Percentiles rank a stretch among this genome's conserved stretches.
Conservation (phyloP, 2,888 invertebrate species). For the Pseudolycoriella hygida region DNA sequence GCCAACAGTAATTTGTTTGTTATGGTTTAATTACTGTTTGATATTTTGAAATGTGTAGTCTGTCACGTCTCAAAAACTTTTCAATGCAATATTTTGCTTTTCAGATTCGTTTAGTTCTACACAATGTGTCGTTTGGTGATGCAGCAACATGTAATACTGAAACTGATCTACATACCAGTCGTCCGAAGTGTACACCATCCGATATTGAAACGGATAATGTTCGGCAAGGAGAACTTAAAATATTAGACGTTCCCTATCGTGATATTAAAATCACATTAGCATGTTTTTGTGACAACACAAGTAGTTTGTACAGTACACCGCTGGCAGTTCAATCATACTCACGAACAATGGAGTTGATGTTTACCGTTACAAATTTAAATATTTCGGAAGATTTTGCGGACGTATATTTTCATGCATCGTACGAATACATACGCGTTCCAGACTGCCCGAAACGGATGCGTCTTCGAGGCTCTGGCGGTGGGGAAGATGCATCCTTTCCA, state of each 20-base stretch:
- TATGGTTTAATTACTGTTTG: too few relatives aligned
- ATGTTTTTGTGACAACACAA: slow-evolving; percentile 62
- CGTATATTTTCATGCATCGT: slow-evolving; percentile 57
- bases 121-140: slow-evolving; percentile 56
- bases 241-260: slow-evolving; percentile 49
- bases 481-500: slow-evolving; percentile 44
- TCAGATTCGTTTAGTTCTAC: slow-evolving; percentile 35
- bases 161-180: slow-evolving; percentile 51
- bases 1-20: too few relatives aligned
- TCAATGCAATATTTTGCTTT: too few relatives aligned
- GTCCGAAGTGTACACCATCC: slow-evolving; percentile 37
- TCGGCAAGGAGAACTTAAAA: slow-evolving; percentile 35
- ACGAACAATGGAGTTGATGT: slow-evolving; percentile 54
- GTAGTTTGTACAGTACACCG: slow-evolving; percentile 37
- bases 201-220: slow-evolving; percentile 18
- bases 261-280: slow-evolving; percentile 50
- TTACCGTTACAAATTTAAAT: slow-evolving; percentile 52
- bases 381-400: slow-evolving; percentile 68
- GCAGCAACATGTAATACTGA: slow-evolving; percentile 47
- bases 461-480: slow-evolving; percentile 45
- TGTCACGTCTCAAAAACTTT: too few relatives aligned
- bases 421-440: slow-evolving; percentile 43
- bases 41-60: too few relatives aligned
- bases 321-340: slow-evolving; percentile 46
- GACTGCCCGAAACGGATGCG: slow-evolving; percentile 47